Percentiles rank a stretch among this genome's conserved stretches.
Evolutionary conservation across 1,140 invertebrate genomes (phyloP).

Genomic region (Drosophila kurseongensis): DNA sequence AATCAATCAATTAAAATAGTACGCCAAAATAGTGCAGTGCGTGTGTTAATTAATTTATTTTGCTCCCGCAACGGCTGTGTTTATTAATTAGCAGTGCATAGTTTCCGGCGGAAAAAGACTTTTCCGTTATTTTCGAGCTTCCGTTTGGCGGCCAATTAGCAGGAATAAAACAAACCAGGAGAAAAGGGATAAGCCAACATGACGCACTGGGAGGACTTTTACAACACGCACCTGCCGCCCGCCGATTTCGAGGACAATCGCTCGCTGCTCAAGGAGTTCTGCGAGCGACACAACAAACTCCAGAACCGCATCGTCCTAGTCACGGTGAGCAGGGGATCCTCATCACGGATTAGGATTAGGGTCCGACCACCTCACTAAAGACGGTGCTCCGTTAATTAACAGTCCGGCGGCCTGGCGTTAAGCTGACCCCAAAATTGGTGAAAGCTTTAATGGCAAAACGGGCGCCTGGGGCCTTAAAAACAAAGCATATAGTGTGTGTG

Average conservation of each 20-base stretch:
- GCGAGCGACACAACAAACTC: constrained; percentile 87
- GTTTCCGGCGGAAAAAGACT: constrained; percentile 40
- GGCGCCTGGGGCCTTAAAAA: neutral
- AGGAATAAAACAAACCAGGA: constrained; percentile 7
- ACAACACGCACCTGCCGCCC: constrained; percentile 90
- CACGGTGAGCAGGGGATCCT: constrained; percentile 87
- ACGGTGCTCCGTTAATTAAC: neutral
- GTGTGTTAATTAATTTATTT: constrained; percentile 42
- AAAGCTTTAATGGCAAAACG: constrained; percentile 14
- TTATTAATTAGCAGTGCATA: constrained; percentile 52
- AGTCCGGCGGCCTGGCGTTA: neutral
- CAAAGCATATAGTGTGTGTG: constrained; percentile 6
- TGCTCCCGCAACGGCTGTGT: constrained; percentile 5
- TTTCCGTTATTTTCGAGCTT: constrained; percentile 35
- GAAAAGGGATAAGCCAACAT: constrained; percentile 42
- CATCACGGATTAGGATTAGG: neutral
- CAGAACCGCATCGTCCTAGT: constrained; percentile 90
- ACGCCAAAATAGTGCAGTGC: constrained; percentile 11
- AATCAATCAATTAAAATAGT: constrained; percentile 53
- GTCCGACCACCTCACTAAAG: neutral
- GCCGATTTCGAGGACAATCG: constrained; percentile 90
- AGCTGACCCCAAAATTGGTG: constrained; percentile 6
- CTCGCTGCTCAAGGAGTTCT: constrained; percentile 89
- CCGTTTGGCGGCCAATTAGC: constrained; percentile 44
- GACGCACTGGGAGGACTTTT: constrained; percentile 91